Evolutionary conservation across 2,888 invertebrate species (phyloP), one percentile per base, ranked within the genome.

Genomic region (Acrobeloides nanus): DNA sequence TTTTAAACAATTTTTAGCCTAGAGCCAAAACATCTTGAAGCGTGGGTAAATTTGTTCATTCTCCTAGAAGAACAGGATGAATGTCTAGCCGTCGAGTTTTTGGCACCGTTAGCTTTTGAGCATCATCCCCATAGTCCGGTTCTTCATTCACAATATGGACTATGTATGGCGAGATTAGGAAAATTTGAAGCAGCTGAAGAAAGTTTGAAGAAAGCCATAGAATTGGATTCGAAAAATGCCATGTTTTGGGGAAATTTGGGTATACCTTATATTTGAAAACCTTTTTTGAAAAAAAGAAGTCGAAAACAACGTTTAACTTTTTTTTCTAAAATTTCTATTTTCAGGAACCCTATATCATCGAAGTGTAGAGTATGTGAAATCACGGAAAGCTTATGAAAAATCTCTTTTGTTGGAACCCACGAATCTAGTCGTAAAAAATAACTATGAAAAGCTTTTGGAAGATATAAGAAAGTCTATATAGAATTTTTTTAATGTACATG

Each of bases 11-110:
- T 29, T 51, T 56, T 29, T 41, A 62, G 63, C 20, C 34, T 62
- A 2, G 46, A 85, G 69, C 83, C 85, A 0, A 81, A 81, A 1
- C 89, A 92, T 74, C 80, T 82, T 6, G 82, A 85, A 57, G 87
- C 92, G 0, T 93, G 93, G 93, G 86, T 85, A 37, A 95, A 93
- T 73, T 82, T 87, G 69, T 79, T 92, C 41, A 84, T 90, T 6
- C 80, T 90, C 63, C 42, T 55, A 38, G 59, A 61, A 37, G 51
- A 55, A 62, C 25, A 73, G 83, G 84, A 80, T 24, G 79, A 82
- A 62, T 78, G 81, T 33, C 80, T 83, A 10, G 81, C 83, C 70
- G 88, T 87, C 1, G 76, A 86, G 44, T 78, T 81, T 53, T 74
- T 84, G 42, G 86, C 85, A 6, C 79, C 81, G 17, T 79, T 81